Evolutionary conservation across 2,888 invertebrate genomes (phyloP).

Genomic region (Labia minor): DNA sequence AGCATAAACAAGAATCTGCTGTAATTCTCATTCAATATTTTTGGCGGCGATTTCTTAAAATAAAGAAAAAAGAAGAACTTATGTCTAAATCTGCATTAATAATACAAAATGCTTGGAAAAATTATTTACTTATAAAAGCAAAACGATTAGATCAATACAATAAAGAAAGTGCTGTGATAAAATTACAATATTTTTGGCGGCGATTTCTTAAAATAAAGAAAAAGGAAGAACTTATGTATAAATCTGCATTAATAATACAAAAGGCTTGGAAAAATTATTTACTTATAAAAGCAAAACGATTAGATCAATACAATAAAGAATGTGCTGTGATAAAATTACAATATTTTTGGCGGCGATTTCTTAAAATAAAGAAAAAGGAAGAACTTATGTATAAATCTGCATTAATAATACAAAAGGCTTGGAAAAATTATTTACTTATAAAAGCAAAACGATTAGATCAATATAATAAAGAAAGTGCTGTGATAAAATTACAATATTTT

Average conservation of each 20-base stretch:
- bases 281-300: not conserved
- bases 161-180: constrained; percentile 19
- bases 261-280: not conserved
- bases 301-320: constrained; percentile 21
- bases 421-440: not conserved
- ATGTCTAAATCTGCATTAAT: constrained; percentile 26
- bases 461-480: not conserved
- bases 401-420: constrained; percentile 16
- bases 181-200: constrained; percentile 22
- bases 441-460: not conserved
- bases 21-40: too few relatives aligned
- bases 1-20: too few relatives aligned
- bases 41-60: constrained; percentile 29
- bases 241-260: constrained; percentile 17
- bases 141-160: not conserved
- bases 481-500: not conserved
- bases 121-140: not conserved
- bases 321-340: constrained; percentile 24
- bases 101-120: too few relatives aligned
- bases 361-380: not conserved
- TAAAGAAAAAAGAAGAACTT: constrained; percentile 27
- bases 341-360: constrained; percentile 23
- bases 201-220: constrained; percentile 22
- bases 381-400: not conserved
- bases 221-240: not conserved